These are phyloP conservation scores for Drosophila peninsularis DNA, from an alignment of 2,888 invertebrate species.

Conservation along the genomic window DNA sequence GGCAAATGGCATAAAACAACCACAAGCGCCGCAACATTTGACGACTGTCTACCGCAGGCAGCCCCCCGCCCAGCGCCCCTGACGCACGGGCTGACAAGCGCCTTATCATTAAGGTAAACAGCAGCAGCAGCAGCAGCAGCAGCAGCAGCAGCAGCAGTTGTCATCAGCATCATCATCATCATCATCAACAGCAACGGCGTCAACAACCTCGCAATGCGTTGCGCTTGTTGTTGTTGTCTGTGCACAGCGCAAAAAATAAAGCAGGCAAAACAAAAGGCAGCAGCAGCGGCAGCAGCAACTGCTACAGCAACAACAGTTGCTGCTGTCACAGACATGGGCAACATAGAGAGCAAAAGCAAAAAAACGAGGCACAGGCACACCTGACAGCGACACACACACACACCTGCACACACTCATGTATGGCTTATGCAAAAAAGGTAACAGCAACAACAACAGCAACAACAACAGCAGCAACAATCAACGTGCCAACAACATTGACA, in stretches of 20 bases:
- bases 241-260: slow-evolving; percentile 53
- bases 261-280: slow-evolving; percentile 50
- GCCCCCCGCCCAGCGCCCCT: background rate
- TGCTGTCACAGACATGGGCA: slow-evolving; percentile 60
- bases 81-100: slow-evolving; percentile 74
- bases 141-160: slow-evolving; percentile 48
- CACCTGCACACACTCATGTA: slow-evolving; percentile 21
- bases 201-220: slow-evolving; percentile 32
- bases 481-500: slow-evolving; percentile 74
- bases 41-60: slow-evolving; percentile 62
- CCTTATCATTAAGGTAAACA: slow-evolving; percentile 82
- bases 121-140: slow-evolving; percentile 52
- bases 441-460: slow-evolving; percentile 74
- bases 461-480: slow-evolving; percentile 74
- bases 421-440: slow-evolving; percentile 78
- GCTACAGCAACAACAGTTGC: slow-evolving; percentile 56
- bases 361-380: slow-evolving; percentile 43
- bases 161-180: slow-evolving; percentile 67
- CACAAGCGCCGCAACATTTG: slow-evolving; percentile 76
- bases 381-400: slow-evolving; percentile 38
- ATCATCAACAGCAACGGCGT: slow-evolving; percentile 70
- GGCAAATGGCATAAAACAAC: slow-evolving; percentile 76
- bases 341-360: slow-evolving; percentile 42
- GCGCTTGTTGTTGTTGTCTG: slow-evolving; percentile 9
- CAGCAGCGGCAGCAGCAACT: slow-evolving; percentile 16